Base-by-base conservation (phyloP, 2,797 vertebrate species). In the Chelon labrosus region DNA sequence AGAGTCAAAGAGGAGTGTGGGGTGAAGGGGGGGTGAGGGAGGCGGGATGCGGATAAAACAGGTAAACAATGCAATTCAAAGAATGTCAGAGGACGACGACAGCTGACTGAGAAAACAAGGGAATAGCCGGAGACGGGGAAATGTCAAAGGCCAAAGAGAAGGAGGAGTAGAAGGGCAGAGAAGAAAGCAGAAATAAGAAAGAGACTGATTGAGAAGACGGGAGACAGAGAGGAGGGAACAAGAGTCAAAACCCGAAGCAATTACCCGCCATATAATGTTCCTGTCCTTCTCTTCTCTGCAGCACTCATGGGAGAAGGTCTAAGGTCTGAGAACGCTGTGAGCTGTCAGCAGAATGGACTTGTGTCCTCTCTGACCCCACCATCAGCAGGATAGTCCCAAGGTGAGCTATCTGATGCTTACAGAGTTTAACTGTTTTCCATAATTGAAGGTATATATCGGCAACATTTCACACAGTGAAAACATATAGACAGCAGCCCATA, bases 61-160 rank as follows among this genome's bases (percentile, higher is more conserved):
- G 82, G 80, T 85, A 85, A 90, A 82, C 68, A 75, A 77, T 20
- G 72, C 82, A 65, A 86, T 90, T 89, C 62, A 37, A 55, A 71
- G 65, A 70, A 79, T 75, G 86, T 80, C 83, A 89, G 52, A 72
- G 4, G 67, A 60, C 17, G 56, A 58, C 46, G 68, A 75, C 77
- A 64, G 73, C 57, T 73, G 72, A 79, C 31, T 46, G 70, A 75
- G 57, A 73, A 70, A 59, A 60, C 56, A 17, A 60, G 70, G 50
- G 75, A 86, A 83, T 13, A 78, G 65, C 53, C 60, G 39, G 73
- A 61, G 58, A 84, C 50, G 5, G 46, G 61, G 39, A 63, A 5
- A 31, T 67, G 80, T 80, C 75, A 85, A 81, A 88, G 80, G 75
- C 49, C 47, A 44, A 25, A 35, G 25, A 50, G 31, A 10, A 31